These are phyloP conservation scores for Campaea margaritaria DNA, from an alignment of 2,888 invertebrate species.

Conservation along the genomic window DNA sequence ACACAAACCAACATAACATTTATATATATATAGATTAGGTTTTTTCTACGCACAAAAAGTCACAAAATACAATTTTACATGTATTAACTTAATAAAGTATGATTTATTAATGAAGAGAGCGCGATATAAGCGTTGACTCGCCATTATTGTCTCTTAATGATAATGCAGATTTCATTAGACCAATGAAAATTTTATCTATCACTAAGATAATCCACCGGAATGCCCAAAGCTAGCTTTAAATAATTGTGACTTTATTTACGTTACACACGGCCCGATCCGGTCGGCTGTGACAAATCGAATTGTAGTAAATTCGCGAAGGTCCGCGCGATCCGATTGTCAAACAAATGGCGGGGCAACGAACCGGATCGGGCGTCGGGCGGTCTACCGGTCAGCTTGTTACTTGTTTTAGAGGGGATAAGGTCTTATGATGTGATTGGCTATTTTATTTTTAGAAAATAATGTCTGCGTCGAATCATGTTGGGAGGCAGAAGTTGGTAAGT, in stretches of 20 bases:
- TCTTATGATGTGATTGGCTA: not conserved
- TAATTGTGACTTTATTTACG: slow-evolving; percentile 14
- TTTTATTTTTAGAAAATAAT: not conserved
- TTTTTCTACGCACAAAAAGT: no score
- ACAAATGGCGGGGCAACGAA: slow-evolving; percentile 65
- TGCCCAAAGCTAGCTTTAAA: not conserved
- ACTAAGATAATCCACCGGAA: not conserved
- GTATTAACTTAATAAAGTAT: no score
- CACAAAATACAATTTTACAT: no score
- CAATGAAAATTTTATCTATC: no score
- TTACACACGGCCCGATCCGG: slow-evolving; percentile 21
- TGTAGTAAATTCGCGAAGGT: slow-evolving; percentile 50
- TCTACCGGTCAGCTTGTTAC: slow-evolving; percentile 25
- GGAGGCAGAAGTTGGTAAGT: no score
- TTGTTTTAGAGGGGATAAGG: slow-evolving; percentile 10
- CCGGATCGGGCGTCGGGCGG: slow-evolving; percentile 44
- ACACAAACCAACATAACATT: no score
- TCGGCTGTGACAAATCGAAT: slow-evolving; percentile 57
- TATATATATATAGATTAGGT: no score
- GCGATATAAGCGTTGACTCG: no score
- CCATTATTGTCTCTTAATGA: no score
- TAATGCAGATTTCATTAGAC: not conserved
- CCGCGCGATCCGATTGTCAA: slow-evolving; percentile 56
- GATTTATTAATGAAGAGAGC: no score
- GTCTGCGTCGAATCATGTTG: no score